These are phyloP conservation scores for Oligia strigilis DNA, from an alignment of 2,888 invertebrate genomes.

Conservation along the genomic window DNA sequence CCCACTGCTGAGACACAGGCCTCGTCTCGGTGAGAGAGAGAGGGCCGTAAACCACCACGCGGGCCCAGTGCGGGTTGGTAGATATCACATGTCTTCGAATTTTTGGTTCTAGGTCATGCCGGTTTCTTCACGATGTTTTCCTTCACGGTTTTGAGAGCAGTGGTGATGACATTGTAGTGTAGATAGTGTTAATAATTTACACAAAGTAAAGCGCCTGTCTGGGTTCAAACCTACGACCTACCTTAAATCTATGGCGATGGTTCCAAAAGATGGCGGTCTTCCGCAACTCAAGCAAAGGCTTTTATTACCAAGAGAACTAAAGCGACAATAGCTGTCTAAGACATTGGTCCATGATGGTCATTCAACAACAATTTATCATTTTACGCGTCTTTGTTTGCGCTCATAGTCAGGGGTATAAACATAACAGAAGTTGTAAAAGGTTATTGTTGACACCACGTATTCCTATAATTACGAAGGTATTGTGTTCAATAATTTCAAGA, in stretches of 20 bases:
- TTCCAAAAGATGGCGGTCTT: slow-evolving; percentile 5
- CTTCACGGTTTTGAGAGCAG: neutral
- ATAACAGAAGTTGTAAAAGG: slow-evolving; percentile 17
- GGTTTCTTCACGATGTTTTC: neutral
- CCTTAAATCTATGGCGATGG: neutral
- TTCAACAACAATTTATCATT: slow-evolving; percentile 41
- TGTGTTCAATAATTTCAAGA: slow-evolving; percentile 44
- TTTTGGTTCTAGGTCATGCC: neutral
- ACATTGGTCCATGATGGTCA: slow-evolving; percentile 8
- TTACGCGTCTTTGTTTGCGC: slow-evolving; percentile 48
- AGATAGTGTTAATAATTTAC: neutral
- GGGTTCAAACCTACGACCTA: neutral
- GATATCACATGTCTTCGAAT: neutral
- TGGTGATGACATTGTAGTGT: neutral
- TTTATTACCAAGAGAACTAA: neutral
- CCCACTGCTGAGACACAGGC: neutral
- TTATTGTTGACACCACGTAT: slow-evolving; percentile 49
- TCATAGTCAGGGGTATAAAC: slow-evolving; percentile 24
- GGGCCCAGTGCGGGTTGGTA: neutral
- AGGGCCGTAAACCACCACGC: neutral
- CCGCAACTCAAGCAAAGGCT: neutral
- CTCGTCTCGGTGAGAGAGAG: neutral
- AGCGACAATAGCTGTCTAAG: slow-evolving; percentile 1
- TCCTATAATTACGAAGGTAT: slow-evolving; percentile 43
- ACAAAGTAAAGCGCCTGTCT: neutral